These are phyloP conservation scores for Pegoplata infirma DNA, from an alignment of 2,888 invertebrate genomes.

Conservation along the genomic window DNA sequence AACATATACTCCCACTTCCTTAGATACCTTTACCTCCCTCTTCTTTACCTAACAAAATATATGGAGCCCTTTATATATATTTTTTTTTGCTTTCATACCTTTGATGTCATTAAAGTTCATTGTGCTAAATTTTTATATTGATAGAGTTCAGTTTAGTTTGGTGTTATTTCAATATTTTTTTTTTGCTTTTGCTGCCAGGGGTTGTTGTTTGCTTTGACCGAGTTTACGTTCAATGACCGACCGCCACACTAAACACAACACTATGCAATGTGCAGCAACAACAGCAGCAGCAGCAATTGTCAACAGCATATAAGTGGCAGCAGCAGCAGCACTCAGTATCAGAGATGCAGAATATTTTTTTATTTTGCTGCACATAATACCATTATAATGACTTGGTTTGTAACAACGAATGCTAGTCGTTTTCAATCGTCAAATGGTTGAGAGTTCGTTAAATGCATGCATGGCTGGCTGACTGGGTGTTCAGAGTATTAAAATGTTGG, in stretches of 20 bases:
- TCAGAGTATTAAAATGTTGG: constrained; percentile 14
- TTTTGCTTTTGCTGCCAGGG: constrained; percentile 71
- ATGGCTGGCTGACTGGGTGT: constrained; percentile 30
- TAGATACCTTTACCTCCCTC: too few relatives aligned
- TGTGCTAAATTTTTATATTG: constrained; percentile 65
- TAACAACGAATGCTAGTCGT: constrained; percentile 39
- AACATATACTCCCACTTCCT: too few relatives aligned
- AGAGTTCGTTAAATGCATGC: background rate
- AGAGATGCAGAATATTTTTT: background rate
- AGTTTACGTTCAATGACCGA: constrained; percentile 72
- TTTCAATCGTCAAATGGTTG: too few relatives aligned
- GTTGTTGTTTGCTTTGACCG: constrained; percentile 78
- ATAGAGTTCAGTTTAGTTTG: constrained; percentile 59
- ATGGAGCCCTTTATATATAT: constrained; percentile 10
- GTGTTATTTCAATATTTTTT: background rate
- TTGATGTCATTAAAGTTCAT: constrained; percentile 63
- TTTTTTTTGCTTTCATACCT: constrained; percentile 18
- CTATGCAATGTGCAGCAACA: constrained; percentile 32
- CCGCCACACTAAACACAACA: constrained; percentile 67
- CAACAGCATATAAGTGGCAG: background rate
- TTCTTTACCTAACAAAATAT: background rate
- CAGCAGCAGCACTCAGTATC: constrained; percentile 23
- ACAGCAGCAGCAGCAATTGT: constrained; percentile 1
- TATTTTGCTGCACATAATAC: constrained; percentile 57
- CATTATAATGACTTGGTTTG: constrained; percentile 35